Percentiles rank a stretch among this genome's conserved stretches.
Conservation (phyloP, 2,113 vertebrate genomes). For the Paralichthys olivaceus region DNA sequence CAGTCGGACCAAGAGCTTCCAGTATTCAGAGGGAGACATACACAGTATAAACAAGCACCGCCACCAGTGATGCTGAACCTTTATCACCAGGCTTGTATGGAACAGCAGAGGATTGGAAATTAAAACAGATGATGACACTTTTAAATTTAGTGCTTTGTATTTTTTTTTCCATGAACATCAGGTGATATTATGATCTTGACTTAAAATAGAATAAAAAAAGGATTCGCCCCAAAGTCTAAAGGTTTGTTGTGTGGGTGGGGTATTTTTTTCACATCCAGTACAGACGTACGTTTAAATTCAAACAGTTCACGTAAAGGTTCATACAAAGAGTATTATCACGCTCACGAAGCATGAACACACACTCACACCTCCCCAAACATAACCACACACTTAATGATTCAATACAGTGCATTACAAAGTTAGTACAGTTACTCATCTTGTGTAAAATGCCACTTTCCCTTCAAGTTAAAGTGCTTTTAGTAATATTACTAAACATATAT, state of each 20-base stretch:
- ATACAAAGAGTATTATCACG: conserved; percentile 29
- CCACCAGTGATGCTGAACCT: background rate
- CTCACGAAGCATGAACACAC: conserved; percentile 4
- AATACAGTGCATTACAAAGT: conserved; percentile 63
- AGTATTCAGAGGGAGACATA: background rate
- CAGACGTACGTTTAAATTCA: conserved; percentile 17
- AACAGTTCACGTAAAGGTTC: background rate
- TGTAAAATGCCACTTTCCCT: conserved; percentile 54
- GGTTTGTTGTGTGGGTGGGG: no score
- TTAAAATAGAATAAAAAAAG: no score
- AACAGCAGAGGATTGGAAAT: conserved; percentile 15
- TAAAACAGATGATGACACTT: no score
- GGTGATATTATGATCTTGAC: background rate
- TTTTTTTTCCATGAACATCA: no score
- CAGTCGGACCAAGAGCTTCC: conserved; percentile 54
- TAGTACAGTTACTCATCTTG: conserved; percentile 61
- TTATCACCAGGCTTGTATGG: background rate
- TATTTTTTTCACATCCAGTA: conserved; percentile 61
- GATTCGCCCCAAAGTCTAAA: no score
- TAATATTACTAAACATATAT: conserved; percentile 69
- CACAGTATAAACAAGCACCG: conserved; percentile 14
- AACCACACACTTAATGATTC: conserved; percentile 14
- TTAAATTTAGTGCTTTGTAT: no score
- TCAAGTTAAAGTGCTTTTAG: conserved; percentile 84
- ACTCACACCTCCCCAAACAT: background rate